Base-by-base conservation (phyloP, 2,888 invertebrate species). In the Hyalella azteca region DNA sequence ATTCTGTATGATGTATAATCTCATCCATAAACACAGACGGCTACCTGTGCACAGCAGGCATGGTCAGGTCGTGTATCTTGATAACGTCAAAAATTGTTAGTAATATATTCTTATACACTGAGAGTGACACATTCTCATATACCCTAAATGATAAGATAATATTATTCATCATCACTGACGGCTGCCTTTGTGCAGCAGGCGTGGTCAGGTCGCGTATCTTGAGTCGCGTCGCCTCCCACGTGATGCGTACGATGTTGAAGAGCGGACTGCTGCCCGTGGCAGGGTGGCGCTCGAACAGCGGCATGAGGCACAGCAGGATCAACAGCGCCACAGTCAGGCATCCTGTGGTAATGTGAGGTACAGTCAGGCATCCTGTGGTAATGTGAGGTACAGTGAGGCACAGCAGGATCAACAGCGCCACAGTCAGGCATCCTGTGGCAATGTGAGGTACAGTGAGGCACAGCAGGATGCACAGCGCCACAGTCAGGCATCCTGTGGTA, bases 201-300 rank as follows among this genome's bases (percentile, higher is more conserved):
- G 40, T 45, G 75, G 83, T 81, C 54, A 85, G 81, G 50, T 85
- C 82, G 73, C 85, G 79, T 80, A 85, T 82, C 26, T 85, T 80
- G n/a, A 85, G 85, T 32, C 79, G 73, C 59, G 85, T 77, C 3
- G 85, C 88, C 81, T 89, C 88, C 49, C 85, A 85, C 1, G 88
- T 79, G 45, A 89, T 88, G 76, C 86, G 86, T 50, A 87, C 85
- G 40, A 89, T 87, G 81, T 88, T 87, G 19, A 86, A 87, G 32
- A 89, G 85, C 3, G 88, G 86, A 82, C 89, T 89, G 11, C 89
- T 75, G 45, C 88, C 78, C 86, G 86, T 3, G 88, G 87, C 26
- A 86, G 86, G 73, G 87, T 87, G 39, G 86, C 86, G 4, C 87
- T 85, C 85, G 88, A 89, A 60, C 86, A 85, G 1, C 5, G 86